A percentile compares a stretch with the other conserved stretches of the same genome.
phyloP scores from a whole-genome alignment of 2,797 vertebrate species.

The Pseudopleuronectes americanus region DNA sequence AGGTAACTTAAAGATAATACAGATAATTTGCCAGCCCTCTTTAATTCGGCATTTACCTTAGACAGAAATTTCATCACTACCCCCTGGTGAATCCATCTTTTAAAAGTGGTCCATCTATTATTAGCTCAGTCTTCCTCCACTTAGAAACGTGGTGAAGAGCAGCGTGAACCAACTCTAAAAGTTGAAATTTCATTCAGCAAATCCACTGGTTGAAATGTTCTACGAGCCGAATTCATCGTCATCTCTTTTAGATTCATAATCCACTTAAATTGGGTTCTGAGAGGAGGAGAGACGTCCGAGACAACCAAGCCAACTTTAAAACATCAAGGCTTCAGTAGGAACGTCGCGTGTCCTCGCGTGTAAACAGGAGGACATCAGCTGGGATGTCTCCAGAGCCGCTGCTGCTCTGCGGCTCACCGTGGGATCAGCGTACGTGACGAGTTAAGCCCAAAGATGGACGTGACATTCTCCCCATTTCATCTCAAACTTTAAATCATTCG shows the following conservation, averaged over 20 bases:
- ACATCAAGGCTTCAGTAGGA: not conserved
- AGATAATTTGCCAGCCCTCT: not conserved
- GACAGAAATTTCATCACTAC: no score
- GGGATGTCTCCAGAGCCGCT: not conserved
- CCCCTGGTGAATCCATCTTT: not conserved
- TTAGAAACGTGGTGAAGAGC: not conserved
- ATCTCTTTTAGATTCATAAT: not conserved
- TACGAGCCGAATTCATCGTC: not conserved
- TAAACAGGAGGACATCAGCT: not conserved
- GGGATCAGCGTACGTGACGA: constrained; percentile 24
- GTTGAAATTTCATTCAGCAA: not conserved
- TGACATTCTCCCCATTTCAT: constrained; percentile 27
- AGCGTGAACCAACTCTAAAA: constrained; percentile 5
- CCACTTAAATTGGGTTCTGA: not conserved
- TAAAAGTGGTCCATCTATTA: not conserved
- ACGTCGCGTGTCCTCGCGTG: not conserved
- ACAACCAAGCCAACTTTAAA: constrained; percentile 5
- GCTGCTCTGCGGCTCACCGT: constrained; percentile 9
- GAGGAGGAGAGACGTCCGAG: not conserved
- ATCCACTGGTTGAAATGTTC: not conserved
- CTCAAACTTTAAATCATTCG: not conserved
- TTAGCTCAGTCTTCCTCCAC: not conserved
- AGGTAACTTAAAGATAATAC: not conserved
- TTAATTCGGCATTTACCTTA: constrained; percentile 1
- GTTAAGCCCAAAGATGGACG: constrained; percentile 26